These are phyloP conservation scores for Elachura formosa DNA, from an alignment of 2,113 vertebrate genomes.

Conservation along the genomic window DNA sequence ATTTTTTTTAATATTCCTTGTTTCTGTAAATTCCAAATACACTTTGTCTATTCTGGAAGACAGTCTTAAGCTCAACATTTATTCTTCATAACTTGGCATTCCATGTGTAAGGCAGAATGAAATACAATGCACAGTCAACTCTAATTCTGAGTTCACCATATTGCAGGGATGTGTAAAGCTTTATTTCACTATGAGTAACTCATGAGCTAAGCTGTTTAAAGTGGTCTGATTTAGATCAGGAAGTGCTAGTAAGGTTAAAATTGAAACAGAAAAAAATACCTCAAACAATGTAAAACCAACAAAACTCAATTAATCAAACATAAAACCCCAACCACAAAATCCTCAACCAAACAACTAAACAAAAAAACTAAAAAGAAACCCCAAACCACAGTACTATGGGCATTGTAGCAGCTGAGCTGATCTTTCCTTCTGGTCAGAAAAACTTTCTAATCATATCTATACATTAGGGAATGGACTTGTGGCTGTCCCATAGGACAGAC, in stretches of 20 bases:
- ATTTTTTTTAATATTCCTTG: not conserved
- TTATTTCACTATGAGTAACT: not conserved
- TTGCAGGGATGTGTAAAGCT: not conserved
- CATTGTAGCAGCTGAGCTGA: not conserved
- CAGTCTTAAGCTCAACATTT: not conserved
- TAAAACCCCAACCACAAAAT: not conserved
- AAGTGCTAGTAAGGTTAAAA: not conserved
- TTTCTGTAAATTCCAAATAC: not conserved
- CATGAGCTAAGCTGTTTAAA: not conserved
- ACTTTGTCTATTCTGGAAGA: not conserved
- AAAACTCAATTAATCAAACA: not conserved
- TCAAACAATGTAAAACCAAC: not conserved
- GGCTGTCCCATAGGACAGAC: not conserved
- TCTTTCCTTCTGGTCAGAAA: not conserved
- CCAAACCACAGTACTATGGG: not conserved
- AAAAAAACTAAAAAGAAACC: not conserved
- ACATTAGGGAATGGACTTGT: not conserved
- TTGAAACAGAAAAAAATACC: not conserved
- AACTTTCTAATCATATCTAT: not conserved
- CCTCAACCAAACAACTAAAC: fast-evolving
- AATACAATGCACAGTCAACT: not conserved
- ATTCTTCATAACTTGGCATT: not conserved
- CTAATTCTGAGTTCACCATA: not conserved
- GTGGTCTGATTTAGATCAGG: not conserved
- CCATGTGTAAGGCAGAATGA: not conserved